Evolutionary conservation across 2,113 vertebrate genomes (phyloP).

Genomic region (Rhinolophus ferrumequinum): DNA sequence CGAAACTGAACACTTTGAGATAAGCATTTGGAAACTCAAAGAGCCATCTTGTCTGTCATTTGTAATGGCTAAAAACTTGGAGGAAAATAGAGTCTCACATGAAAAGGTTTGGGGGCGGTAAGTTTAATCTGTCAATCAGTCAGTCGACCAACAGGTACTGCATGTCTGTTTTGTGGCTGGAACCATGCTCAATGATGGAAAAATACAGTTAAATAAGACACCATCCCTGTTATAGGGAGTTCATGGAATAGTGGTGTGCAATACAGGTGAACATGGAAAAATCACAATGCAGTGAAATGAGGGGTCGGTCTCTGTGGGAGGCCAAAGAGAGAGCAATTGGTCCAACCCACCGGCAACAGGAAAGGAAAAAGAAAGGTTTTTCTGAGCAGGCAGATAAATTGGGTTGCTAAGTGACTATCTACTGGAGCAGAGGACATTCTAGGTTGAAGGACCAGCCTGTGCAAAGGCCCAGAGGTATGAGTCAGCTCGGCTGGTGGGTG

Average conservation of each 20-base stretch:
- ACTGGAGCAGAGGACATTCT: neutral
- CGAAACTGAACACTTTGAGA: constrained; percentile 40
- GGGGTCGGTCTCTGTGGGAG: neutral
- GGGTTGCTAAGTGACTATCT: neutral
- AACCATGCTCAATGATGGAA: neutral
- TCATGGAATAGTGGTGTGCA: neutral
- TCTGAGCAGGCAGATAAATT: neutral
- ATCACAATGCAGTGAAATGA: neutral
- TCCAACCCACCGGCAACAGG: neutral
- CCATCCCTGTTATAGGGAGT: neutral
- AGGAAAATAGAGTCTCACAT: constrained; percentile 51
- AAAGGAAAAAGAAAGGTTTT: neutral
- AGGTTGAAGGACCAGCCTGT: neutral
- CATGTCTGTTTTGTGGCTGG: neutral
- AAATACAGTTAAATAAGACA: neutral
- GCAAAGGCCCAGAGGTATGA: neutral
- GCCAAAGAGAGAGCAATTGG: neutral
- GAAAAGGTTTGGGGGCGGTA: constrained; percentile 31
- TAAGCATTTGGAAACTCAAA: constrained; percentile 53
- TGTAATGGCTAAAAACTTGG: constrained; percentile 35
- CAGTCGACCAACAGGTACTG: neutral
- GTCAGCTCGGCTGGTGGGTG: neutral
- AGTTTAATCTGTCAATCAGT: constrained; percentile 34
- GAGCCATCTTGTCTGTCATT: constrained; percentile 61
- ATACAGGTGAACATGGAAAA: neutral